A percentile compares a stretch with the other conserved stretches of the same genome.
Evolutionary conservation across 2,113 vertebrate genomes (phyloP).

Genomic region (Mirounga angustirostris): DNA sequence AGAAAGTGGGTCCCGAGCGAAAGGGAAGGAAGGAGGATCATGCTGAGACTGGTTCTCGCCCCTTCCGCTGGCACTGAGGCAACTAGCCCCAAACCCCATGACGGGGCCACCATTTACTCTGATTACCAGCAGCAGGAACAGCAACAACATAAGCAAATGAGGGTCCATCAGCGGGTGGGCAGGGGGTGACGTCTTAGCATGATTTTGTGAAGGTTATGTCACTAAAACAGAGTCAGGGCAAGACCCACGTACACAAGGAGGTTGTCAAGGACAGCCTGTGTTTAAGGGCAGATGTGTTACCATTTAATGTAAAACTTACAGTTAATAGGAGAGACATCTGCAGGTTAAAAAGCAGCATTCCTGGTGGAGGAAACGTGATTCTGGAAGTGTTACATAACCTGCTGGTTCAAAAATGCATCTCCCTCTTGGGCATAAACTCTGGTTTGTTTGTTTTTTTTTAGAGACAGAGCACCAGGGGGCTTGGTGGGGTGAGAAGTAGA

Average conservation of each 20-base stretch:
- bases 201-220: background rate
- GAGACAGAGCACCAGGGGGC: background rate
- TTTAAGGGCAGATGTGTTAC: background rate
- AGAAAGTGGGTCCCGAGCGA: background rate
- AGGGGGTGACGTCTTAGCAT: background rate
- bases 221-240: background rate
- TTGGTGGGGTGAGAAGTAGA: background rate
- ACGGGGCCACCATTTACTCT: background rate
- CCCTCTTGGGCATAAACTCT: background rate
- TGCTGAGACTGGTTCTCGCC: background rate
- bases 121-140: background rate
- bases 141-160: background rate
- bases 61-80: background rate
- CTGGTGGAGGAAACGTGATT: background rate
- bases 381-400: constrained; percentile 47
- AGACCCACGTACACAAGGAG: background rate
- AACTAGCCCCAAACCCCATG: background rate
- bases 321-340: background rate
- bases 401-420: background rate
- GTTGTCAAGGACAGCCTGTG: background rate
- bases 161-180: background rate
- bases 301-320: background rate
- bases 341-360: background rate
- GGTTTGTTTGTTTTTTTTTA: background rate
- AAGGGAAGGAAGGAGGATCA: background rate